Conservation (phyloP, 2,113 vertebrate species). For the Hemicordylus capensis region DNA sequence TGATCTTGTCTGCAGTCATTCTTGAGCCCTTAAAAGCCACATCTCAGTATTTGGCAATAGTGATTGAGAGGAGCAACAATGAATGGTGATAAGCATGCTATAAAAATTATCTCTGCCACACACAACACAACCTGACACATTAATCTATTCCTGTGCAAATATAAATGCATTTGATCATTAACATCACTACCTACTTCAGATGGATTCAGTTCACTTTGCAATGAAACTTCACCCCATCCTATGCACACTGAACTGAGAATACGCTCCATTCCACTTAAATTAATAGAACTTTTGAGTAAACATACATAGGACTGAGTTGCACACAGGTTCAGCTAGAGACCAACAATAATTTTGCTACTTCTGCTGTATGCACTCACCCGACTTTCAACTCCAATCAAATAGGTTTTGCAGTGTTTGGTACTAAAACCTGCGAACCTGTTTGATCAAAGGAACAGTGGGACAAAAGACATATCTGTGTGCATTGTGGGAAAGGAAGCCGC, state of each 20-base stretch:
- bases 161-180: background rate
- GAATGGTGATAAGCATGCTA: background rate
- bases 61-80: background rate
- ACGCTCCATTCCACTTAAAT: background rate
- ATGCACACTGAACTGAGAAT: background rate
- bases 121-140: background rate
- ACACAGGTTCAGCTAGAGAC: background rate
- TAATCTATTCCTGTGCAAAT: background rate
- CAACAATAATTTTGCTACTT: background rate
- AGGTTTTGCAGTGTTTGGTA: background rate
- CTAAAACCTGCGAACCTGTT: slow-evolving; percentile 2
- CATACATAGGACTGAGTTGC: too few species aligned
- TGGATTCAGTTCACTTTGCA: background rate
- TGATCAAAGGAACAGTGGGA: background rate
- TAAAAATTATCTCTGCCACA: background rate
- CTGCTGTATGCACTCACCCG: background rate
- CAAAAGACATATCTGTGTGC: background rate
- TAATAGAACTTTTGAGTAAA: background rate
- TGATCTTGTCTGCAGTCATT: background rate
- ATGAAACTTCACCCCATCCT: background rate
- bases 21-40: background rate
- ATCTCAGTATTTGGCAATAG: background rate
- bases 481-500: background rate
- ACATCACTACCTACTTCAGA: background rate
- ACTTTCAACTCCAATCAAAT: background rate